These are phyloP conservation scores for Symphodus melops DNA, from an alignment of 2,113 vertebrate species.

Conservation along the genomic window DNA sequence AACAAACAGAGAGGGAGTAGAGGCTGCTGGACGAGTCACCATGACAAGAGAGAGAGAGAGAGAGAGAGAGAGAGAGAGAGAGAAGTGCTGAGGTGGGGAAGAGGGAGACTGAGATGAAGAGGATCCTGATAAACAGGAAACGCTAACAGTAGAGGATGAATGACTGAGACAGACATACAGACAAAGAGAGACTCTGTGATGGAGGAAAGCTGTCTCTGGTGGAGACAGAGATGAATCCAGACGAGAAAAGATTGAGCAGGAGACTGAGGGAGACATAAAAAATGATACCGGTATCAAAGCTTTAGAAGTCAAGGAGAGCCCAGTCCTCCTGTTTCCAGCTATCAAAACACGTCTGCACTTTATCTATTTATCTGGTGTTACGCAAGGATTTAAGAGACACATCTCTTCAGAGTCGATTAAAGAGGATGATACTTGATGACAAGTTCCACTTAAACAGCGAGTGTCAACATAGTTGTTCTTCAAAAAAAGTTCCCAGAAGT, in stretches of 20 bases:
- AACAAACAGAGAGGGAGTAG: constrained; percentile 48
- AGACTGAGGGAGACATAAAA: constrained; percentile 23
- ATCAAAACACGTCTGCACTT: neutral
- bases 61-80: too few species aligned
- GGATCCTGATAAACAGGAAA: constrained; percentile 68
- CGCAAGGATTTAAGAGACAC: neutral
- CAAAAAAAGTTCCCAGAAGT: neutral
- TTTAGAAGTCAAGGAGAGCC: constrained; percentile 1
- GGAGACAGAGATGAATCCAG: constrained; percentile 58
- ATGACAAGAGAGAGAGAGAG: constrained; percentile 21
- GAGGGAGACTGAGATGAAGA: constrained; percentile 24
- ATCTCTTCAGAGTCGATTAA: neutral
- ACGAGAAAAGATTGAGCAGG: constrained; percentile 38
- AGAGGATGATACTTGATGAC: neutral
- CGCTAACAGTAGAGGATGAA: constrained; percentile 30
- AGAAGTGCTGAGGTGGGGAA: constrained; percentile 17
- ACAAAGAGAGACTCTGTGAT: constrained; percentile 57
- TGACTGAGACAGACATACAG: constrained; percentile 27
- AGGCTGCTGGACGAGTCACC: constrained; percentile 36
- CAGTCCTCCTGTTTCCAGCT: constrained; percentile 12
- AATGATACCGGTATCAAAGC: constrained; percentile 32
- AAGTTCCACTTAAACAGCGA: neutral
- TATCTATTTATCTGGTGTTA: neutral
- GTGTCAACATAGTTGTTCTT: neutral
- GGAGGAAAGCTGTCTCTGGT: constrained; percentile 49